Evolutionary conservation across 2,797 vertebrate species (phyloP).

Genomic region (Bothrops alternatus): DNA sequence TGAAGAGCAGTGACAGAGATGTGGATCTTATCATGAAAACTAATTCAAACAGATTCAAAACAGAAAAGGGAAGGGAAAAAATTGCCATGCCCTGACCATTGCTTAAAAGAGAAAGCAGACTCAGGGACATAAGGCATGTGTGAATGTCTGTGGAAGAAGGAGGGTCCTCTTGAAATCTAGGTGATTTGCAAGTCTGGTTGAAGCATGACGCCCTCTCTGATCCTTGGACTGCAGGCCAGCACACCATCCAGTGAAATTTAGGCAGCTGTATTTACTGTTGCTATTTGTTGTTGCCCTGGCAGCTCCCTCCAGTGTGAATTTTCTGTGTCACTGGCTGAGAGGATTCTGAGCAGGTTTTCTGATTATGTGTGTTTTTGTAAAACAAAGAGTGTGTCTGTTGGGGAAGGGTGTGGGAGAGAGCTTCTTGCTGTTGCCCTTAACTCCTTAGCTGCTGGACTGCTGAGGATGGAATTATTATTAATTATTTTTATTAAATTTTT

Average conservation of each 20-base stretch:
- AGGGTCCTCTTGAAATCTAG: slow-evolving; percentile 7
- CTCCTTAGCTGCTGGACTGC: not conserved
- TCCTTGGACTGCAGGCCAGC: slow-evolving; percentile 45
- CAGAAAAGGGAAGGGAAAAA: not conserved
- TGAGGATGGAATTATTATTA: slow-evolving; percentile 1
- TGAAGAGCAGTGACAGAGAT: not conserved
- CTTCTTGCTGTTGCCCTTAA: slow-evolving; percentile 55
- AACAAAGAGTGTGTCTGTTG: slow-evolving; percentile 13
- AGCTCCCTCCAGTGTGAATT: slow-evolving; percentile 85
- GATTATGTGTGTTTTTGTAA: slow-evolving; percentile 81
- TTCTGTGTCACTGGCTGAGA: slow-evolving; percentile 92
- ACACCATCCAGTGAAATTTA: slow-evolving; percentile 70
- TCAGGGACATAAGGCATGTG: not conserved
- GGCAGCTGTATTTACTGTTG: slow-evolving; percentile 90
- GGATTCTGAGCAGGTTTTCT: slow-evolving; percentile 89
- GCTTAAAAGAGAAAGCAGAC: not conserved
- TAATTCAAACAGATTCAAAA: slow-evolving; percentile 2
- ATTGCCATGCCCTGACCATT: not conserved
- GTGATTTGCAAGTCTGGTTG: slow-evolving; percentile 44
- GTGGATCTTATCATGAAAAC: not conserved
- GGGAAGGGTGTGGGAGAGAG: not conserved
- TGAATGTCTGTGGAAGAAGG: slow-evolving; percentile 8
- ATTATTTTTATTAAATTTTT: too few relatives aligned
- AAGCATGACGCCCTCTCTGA: slow-evolving; percentile 52
- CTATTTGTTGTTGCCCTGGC: slow-evolving; percentile 84